Percentiles rank a stretch among this genome's conserved stretches.
Conservation (phyloP, 2,797 vertebrate genomes). For the Lophotriccus pileatus region DNA sequence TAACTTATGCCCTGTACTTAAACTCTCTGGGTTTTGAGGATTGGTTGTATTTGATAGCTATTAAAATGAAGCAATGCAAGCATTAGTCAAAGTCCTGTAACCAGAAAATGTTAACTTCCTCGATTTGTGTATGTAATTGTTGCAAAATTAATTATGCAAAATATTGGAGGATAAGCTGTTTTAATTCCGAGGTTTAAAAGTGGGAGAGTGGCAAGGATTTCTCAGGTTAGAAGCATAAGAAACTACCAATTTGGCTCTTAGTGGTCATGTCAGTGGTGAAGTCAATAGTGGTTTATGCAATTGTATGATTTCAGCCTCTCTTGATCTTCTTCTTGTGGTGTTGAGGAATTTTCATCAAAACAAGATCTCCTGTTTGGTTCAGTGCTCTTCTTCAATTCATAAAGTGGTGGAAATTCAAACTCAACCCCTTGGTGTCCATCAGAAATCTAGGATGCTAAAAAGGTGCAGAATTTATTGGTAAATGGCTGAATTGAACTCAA, state of each 20-base stretch:
- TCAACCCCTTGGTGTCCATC: not conserved
- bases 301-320: not conserved
- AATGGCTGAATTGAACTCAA: not conserved
- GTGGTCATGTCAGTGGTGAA: rapidly evolving
- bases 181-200: not conserved
- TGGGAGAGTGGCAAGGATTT: not conserved
- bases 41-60: not conserved
- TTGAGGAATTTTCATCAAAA: not conserved
- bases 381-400: not conserved
- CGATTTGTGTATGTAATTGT: not conserved
- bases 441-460: not conserved
- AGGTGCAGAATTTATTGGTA: not conserved
- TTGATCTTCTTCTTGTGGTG: not conserved
- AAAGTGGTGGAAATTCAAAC: not conserved
- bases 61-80: not conserved
- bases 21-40: not conserved
- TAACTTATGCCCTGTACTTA: not conserved
- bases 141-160: not conserved
- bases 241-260: not conserved
- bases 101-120: not conserved
- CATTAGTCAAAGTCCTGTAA: not conserved
- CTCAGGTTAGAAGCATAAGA: not conserved
- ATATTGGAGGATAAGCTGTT: not conserved
- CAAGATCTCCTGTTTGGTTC: not conserved
- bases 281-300: not conserved